Conservation (phyloP, 2,113 vertebrate species). For the Fregata magnificens region DNA sequence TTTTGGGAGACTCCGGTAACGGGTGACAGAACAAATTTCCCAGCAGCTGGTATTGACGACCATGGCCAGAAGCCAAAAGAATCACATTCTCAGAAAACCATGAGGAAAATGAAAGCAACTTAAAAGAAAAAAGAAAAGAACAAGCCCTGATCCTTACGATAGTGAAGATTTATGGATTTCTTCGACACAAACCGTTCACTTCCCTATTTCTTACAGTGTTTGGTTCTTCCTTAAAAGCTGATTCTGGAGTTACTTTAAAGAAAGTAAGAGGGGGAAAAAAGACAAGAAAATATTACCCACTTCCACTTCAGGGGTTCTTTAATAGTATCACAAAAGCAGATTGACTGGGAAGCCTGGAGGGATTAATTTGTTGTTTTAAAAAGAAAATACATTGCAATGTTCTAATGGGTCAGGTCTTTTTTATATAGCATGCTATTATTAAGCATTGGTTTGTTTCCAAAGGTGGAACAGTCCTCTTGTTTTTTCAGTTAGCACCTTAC, state of each 20-base stretch:
- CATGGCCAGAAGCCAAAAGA: background rate
- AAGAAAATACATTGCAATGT: background rate
- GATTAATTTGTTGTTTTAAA: background rate
- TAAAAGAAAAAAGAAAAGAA: background rate
- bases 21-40: background rate
- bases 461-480: background rate
- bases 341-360: background rate
- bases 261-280: background rate
- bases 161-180: background rate
- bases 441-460: background rate
- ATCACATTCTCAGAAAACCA: conserved; percentile 1
- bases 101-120: background rate
- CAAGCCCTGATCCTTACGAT: background rate
- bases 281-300: background rate
- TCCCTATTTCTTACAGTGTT: background rate
- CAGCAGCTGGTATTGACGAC: background rate
- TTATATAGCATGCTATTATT: background rate
- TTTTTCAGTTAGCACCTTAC: background rate
- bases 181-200: background rate
- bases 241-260: background rate
- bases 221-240: background rate
- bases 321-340: background rate
- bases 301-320: background rate
- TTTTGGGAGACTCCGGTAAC: background rate
- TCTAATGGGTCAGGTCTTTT: background rate